phyloP scores from a whole-genome alignment of 2,888 invertebrate species.

The Campoplex capitator region DNA sequence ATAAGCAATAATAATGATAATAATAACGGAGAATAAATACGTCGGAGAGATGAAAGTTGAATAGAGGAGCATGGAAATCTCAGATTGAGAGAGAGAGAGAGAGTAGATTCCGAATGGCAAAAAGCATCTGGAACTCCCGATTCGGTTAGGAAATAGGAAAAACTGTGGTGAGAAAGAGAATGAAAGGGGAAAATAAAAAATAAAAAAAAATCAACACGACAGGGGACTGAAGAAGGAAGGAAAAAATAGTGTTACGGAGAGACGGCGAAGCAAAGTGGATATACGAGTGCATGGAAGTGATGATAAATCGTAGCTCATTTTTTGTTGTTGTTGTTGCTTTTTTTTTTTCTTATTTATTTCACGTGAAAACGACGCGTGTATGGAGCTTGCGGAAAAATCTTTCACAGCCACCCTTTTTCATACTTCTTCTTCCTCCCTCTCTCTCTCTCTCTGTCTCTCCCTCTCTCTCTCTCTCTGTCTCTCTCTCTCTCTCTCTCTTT shows the following conservation, averaged over 20 bases:
- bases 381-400: slow-evolving; percentile 50
- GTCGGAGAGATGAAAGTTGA: too few relatives aligned
- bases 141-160: slow-evolving; percentile 28
- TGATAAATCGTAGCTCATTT: slow-evolving; percentile 55
- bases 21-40: neutral
- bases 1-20: neutral
- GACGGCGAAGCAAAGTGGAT: slow-evolving; percentile 60
- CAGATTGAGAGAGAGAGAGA: neutral
- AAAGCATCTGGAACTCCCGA: slow-evolving; percentile 5
- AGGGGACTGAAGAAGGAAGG: slow-evolving; percentile 18
- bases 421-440: neutral
- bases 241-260: slow-evolving; percentile 32
- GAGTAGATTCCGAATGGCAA: neutral
- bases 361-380: slow-evolving; percentile 29
- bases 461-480: neutral
- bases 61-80: neutral
- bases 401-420: slow-evolving; percentile 1
- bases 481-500: neutral
- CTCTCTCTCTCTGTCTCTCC: neutral
- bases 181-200: neutral
- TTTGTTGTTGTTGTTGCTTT: neutral
- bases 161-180: neutral
- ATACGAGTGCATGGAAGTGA: slow-evolving; percentile 50
- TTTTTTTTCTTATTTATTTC: neutral
- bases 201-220: neutral